Evolutionary conservation across 2,888 invertebrate species (phyloP), one percentile per base, ranked within the genome.

Genomic region (Trypoxylon attenuatum): DNA sequence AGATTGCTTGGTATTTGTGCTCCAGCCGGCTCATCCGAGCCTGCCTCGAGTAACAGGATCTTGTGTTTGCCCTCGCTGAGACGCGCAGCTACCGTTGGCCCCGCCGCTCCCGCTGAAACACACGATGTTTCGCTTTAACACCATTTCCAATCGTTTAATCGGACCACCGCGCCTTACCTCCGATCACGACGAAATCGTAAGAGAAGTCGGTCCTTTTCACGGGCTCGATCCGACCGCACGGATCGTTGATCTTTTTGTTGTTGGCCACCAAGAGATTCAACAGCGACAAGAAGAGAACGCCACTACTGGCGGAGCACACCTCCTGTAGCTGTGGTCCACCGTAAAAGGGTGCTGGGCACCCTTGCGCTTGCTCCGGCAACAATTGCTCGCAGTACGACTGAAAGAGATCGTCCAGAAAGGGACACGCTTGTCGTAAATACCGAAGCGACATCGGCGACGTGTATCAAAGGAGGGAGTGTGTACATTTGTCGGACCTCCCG

Each of bases 151-250:
- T 3, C 5, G n/a, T n/a, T n/a, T n/a, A n/a, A n/a, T n/a, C n/a
- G n/a, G n/a, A 27, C 21, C 8, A 5, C 19, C 4, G 3, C 1
- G 27, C 27, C 50, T 78, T 52, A 85, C 85, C 91, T 0, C 92
- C 93, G 6, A 91, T 87, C 2, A 92, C 91, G n/a, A 92, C 88
- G 69, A 92, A 92, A 83, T 92, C 92, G 61, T 92, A 92, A 43
- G 82, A 87, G 0, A 82, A 71, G 23, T 88, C 88, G 0, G 88
- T 87, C 0, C 65, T 73, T 0, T 82, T 79, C 38, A 77, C 82
- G 2, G 89, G 88, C 0, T 41, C 76, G 0, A 92, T 86, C 15
- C 91, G 87, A 29, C 89, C 87, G 79, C 92, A 92, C 0, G 90
- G 89, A 8, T 77, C 68, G 4, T 66, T 76, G 39, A 85, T 78